phyloP scores from a whole-genome alignment of 2,113 vertebrate genomes.

The Solea solea region DNA sequence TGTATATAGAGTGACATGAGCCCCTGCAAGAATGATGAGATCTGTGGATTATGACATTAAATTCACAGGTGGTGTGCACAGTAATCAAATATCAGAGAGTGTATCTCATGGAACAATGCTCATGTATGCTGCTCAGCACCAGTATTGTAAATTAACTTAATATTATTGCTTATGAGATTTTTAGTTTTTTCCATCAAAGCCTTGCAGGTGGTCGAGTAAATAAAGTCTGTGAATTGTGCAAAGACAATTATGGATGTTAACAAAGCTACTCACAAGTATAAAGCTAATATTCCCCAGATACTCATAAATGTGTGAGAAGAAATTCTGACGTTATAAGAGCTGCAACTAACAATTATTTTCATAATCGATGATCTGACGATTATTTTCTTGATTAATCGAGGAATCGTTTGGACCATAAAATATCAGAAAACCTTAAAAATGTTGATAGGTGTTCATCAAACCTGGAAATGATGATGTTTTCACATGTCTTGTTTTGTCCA shows the following conservation, averaged over 20 bases:
- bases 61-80: slow-evolving; percentile 10
- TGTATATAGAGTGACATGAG: background rate
- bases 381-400: too few species aligned
- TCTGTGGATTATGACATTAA: slow-evolving; percentile 38
- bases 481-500: too few species aligned
- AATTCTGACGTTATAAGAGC: background rate
- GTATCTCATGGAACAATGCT: slow-evolving; percentile 16
- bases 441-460: too few species aligned
- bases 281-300: background rate
- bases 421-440: too few species aligned
- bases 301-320: background rate
- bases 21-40: slow-evolving; percentile 12
- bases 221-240: slow-evolving; percentile 1
- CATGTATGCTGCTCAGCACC: slow-evolving; percentile 13
- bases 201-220: background rate
- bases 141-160: slow-evolving; percentile 13
- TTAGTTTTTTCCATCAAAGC: slow-evolving; percentile 1
- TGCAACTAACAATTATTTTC: too few species aligned
- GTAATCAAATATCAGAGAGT: slow-evolving; percentile 31
- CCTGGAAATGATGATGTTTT: too few species aligned
- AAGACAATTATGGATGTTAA: slow-evolving; percentile 14
- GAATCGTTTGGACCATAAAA: too few species aligned
- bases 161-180: slow-evolving; percentile 2
- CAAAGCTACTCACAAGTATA: background rate
- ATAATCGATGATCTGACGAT: too few species aligned